Base-by-base conservation (phyloP, 2,113 vertebrate genomes). In the Lepus europaeus region DNA sequence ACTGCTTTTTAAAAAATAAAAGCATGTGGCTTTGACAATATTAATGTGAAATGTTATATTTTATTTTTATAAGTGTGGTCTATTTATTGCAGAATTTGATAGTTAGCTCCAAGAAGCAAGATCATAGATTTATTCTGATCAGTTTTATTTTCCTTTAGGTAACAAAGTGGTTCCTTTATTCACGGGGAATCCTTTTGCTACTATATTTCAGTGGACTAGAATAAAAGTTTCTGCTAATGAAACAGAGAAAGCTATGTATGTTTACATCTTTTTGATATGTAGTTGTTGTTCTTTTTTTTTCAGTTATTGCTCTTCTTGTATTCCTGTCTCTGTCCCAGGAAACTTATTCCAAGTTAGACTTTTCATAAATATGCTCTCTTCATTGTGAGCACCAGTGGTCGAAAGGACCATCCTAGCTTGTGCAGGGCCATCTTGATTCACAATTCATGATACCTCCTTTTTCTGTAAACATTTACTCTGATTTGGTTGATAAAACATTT, bases 11-110 rank as follows among this genome's bases (percentile, higher is more conserved):
- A 36, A n/a, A 63, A 82, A 23, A 27, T 29, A 17, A 49, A 87
- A 25, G 10, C 13, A 64, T 25, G 2, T 76, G 1, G 8, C 70
- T 74, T 72, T 72, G 25, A 68, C 0, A 76, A 81, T 20, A 76
- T n/a, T 89, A 68, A n/a, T 92, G 17, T 39, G 45, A 64, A 66
- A 51, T 91, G 39, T 39, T 90, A 63, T 82, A 25, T 81, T 51
- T 69, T 59, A 27, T 83, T 63, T 36, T 19, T 22, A 23, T 63
- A 92, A 93, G 6, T 13, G 33, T 45, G 16, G 2, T 33, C 4
- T 29, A 9, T 90, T 84, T 89, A 79, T 70, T 90, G 13, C 0
- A 76, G 25, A 76, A 69, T 63, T 53, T 10, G 1, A 74, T 17
- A 68, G 45, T 9, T 74, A n/a, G 20, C 1, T 23, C 4, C 25